These are phyloP conservation scores for Lepus americanus DNA, from an alignment of 2,113 vertebrate species.

Conservation along the genomic window DNA sequence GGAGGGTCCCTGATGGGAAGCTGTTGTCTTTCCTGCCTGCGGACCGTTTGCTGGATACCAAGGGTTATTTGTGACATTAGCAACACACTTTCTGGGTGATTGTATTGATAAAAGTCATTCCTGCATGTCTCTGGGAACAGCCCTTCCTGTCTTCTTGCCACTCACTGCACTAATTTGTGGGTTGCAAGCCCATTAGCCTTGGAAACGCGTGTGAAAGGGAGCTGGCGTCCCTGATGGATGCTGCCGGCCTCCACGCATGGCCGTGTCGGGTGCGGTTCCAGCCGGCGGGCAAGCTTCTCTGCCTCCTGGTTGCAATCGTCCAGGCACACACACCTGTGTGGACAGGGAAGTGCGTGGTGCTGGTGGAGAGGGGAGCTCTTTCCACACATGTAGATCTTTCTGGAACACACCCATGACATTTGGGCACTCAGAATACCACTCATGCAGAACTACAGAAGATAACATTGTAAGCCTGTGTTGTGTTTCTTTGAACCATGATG, in stretches of 20 bases:
- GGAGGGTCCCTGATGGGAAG: constrained; percentile 84
- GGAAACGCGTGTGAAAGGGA: constrained; percentile 77
- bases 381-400: not conserved
- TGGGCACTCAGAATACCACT: not conserved
- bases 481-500: not conserved
- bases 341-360: not conserved
- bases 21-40: constrained; percentile 83
- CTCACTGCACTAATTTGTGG: constrained; percentile 83
- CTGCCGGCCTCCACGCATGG: not conserved
- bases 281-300: too few species aligned
- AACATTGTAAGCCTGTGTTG: not conserved
- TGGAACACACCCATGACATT: not conserved
- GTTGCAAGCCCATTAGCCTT: constrained; percentile 79
- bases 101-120: constrained; percentile 84
- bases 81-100: constrained; percentile 82
- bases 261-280: not conserved
- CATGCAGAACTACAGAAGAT: not conserved
- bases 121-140: constrained; percentile 78
- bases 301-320: not conserved
- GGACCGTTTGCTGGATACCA: constrained; percentile 81
- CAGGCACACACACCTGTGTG: constrained; percentile 55
- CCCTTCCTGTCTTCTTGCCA: constrained; percentile 76
- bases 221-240: constrained; percentile 62
- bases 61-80: constrained; percentile 84
- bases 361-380: not conserved